These are phyloP conservation scores for Tromatobia lineatoria DNA, from an alignment of 2,888 invertebrate species.

Conservation along the genomic window DNA sequence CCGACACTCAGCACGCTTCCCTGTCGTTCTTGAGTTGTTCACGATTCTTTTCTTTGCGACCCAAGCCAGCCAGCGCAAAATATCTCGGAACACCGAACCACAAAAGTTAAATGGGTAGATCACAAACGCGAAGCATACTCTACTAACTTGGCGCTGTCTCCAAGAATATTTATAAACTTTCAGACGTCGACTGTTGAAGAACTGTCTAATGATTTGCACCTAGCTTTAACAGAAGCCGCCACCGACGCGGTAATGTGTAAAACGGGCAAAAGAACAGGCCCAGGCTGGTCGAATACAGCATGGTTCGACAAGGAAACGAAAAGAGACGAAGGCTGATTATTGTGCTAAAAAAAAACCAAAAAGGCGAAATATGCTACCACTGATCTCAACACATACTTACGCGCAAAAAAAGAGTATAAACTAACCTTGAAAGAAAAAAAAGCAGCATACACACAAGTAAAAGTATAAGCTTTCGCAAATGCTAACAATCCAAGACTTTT, in stretches of 20 bases:
- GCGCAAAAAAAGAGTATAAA: too few species aligned
- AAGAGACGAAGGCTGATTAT: background rate
- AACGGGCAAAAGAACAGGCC: background rate
- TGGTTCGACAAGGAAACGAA: constrained; percentile 36
- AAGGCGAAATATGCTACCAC: too few species aligned
- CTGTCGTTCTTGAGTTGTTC: constrained; percentile 17
- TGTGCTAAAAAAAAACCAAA: background rate
- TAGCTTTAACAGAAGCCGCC: constrained; percentile 25
- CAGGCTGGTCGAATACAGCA: background rate
- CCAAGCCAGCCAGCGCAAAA: background rate
- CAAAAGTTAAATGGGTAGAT: background rate
- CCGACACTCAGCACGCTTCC: constrained; percentile 30
- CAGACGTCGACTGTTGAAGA: background rate
- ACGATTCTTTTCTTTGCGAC: background rate
- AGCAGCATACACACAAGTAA: too few species aligned
- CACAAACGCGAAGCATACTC: background rate
- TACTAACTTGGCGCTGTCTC: background rate
- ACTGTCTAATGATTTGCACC: background rate
- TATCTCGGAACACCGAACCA: background rate
- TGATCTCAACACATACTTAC: too few species aligned
- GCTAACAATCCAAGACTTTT: too few species aligned
- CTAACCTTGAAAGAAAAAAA: too few species aligned
- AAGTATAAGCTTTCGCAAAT: too few species aligned
- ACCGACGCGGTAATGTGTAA: background rate
- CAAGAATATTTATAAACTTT: constrained; percentile 22